A percentile compares a stretch with the other conserved stretches of the same genome.
Conservation (phyloP, 2,888 invertebrate species). For the Heliconius sara region DNA sequence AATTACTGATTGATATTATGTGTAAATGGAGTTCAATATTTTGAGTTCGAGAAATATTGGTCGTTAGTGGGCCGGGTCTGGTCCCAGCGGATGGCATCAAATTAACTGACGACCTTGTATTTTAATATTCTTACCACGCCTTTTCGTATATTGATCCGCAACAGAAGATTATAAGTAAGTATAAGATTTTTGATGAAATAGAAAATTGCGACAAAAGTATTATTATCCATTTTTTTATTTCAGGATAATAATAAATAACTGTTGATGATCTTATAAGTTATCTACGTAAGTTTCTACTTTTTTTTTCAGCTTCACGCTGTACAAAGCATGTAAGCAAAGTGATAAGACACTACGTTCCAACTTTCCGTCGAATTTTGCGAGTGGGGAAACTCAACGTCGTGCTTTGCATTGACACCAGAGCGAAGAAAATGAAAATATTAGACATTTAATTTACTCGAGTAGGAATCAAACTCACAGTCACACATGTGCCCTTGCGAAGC, state of each 20-base stretch:
- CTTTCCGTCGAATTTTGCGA: too few species aligned
- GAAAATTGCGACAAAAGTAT: not conserved
- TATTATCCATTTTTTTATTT: not conserved
- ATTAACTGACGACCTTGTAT: conserved; percentile 37
- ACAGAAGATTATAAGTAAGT: not conserved
- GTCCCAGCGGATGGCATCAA: conserved; percentile 20
- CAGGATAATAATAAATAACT: not conserved
- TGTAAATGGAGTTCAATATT: conserved; percentile 27
- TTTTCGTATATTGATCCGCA: conserved; percentile 27
- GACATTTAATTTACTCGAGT: too few species aligned
- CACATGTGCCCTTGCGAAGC: too few species aligned
- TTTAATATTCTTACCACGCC: conserved; percentile 34
- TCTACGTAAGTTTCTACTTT: not conserved
- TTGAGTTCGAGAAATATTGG: conserved; percentile 16
- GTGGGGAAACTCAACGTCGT: too few species aligned
- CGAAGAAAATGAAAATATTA: too few species aligned
- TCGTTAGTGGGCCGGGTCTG: conserved; percentile 2
- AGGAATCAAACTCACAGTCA: too few species aligned
- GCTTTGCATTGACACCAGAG: too few species aligned
- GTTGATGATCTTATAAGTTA: not conserved
- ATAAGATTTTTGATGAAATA: not conserved
- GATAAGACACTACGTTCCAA: too few species aligned
- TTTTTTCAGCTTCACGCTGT: too few species aligned
- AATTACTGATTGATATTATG: conserved; percentile 17
- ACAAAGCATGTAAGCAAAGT: too few species aligned